Percentiles rank a stretch among this genome's conserved stretches.
Evolutionary conservation across 2,888 invertebrate genomes (phyloP).

Genomic region (Rhopalosiphum nymphaeae): DNA sequence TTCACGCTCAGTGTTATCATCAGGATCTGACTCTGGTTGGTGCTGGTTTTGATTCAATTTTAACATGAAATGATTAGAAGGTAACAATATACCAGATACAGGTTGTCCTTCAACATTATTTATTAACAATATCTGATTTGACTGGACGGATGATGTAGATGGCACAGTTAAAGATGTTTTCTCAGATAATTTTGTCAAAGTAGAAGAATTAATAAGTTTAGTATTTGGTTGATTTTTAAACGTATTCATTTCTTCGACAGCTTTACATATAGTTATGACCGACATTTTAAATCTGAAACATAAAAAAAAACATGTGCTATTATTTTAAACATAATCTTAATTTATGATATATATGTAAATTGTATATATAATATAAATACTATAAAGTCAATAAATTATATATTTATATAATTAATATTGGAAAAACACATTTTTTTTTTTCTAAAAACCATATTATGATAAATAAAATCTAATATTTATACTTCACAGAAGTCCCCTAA

Average conservation of each 20-base stretch:
- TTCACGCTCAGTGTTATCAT: slow-evolving; percentile 43
- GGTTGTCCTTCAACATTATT: slow-evolving; percentile 54
- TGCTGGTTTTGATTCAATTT: slow-evolving; percentile 56
- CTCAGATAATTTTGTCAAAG: slow-evolving; percentile 11
- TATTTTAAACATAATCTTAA: neutral
- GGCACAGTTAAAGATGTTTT: slow-evolving; percentile 28
- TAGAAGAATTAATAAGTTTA: slow-evolving; percentile 27
- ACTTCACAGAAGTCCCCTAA: neutral
- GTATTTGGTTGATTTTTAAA: slow-evolving; percentile 49
- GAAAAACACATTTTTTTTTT: neutral
- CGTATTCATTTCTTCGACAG: slow-evolving; percentile 37
- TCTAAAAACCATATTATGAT: neutral
- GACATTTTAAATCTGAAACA: slow-evolving; percentile 51
- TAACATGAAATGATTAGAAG: slow-evolving; percentile 62
- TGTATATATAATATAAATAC: neutral
- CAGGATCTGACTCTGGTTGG: slow-evolving; percentile 15
- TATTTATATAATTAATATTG: neutral
- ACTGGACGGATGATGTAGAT: slow-evolving; percentile 43
- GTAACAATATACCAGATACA: slow-evolving; percentile 52
- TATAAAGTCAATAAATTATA: neutral
- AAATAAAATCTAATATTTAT: neutral
- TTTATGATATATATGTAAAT: neutral
- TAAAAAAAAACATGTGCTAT: neutral
- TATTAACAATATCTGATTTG: slow-evolving; percentile 49
- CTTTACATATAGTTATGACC: slow-evolving; percentile 28